These are phyloP conservation scores for Sorex araneus DNA, from an alignment of 2,113 vertebrate species.

Conservation along the genomic window DNA sequence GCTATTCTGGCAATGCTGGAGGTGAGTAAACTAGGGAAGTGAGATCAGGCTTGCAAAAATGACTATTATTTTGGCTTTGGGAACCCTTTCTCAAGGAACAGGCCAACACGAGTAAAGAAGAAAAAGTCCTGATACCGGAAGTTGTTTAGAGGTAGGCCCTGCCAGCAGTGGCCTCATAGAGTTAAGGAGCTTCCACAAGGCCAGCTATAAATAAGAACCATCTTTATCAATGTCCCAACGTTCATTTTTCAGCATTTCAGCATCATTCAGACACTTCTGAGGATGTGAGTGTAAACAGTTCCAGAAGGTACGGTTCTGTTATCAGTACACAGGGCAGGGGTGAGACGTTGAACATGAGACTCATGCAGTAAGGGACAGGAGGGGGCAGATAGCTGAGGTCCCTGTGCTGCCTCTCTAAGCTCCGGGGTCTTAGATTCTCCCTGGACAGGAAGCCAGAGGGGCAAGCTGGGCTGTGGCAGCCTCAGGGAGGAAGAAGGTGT, in stretches of 20 bases:
- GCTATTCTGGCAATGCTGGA: neutral
- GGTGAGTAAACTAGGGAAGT: neutral
- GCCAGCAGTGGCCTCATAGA: neutral
- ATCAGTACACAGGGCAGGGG: neutral
- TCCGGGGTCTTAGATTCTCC: slow-evolving; percentile 23
- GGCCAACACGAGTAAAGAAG: slow-evolving; percentile 12
- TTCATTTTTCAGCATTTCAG: neutral
- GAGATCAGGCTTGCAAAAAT: neutral
- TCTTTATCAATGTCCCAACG: neutral
- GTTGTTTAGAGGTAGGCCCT: neutral
- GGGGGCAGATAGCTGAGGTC: neutral
- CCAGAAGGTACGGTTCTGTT: neutral
- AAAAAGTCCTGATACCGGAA: neutral
- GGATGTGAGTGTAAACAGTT: neutral
- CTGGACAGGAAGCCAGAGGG: slow-evolving; percentile 32
- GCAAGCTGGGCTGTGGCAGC: neutral
- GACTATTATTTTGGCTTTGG: slow-evolving; percentile 40
- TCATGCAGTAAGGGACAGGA: neutral
- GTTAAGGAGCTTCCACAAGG: neutral
- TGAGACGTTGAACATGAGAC: neutral
- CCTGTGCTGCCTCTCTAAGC: neutral
- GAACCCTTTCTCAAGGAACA: neutral
- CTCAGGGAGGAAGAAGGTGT: slow-evolving; percentile 56
- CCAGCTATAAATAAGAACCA: neutral
- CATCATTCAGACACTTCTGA: slow-evolving; percentile 21